These are phyloP conservation scores for Hydriomena furcata DNA, from an alignment of 2,888 invertebrate genomes.

Conservation along the genomic window DNA sequence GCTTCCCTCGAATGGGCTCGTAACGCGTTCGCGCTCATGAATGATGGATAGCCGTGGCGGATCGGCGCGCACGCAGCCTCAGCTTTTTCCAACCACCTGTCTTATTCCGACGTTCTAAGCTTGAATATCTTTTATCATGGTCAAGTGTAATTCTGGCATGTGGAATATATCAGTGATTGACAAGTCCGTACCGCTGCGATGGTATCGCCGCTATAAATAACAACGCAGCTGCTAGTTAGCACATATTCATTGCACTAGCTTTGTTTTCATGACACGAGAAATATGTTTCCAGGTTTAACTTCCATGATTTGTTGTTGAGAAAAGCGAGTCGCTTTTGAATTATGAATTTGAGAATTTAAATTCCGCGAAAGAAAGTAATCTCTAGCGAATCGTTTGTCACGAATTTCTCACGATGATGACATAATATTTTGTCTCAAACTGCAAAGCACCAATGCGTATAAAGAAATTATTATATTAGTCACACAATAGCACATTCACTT, in stretches of 20 bases:
- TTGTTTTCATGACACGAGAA: conserved; percentile 28
- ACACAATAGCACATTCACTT: conserved; percentile 16
- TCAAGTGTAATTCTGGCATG: conserved; percentile 55
- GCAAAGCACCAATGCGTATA: conserved; percentile 4
- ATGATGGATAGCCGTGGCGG: conserved; percentile 78
- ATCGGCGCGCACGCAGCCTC: conserved; percentile 57
- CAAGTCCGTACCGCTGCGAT: conserved; percentile 77
- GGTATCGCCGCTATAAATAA: conserved; percentile 77
- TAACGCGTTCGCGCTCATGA: conserved; percentile 71
- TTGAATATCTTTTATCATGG: conserved; percentile 38
- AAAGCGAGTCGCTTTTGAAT: not conserved
- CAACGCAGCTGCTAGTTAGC: conserved; percentile 77
- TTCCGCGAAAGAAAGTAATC: conserved; percentile 11
- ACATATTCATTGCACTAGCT: conserved; percentile 71
- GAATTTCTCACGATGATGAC: conserved; percentile 22
- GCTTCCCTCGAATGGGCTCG: conserved; percentile 71
- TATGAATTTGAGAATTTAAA: conserved; percentile 1
- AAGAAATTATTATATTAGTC: not conserved
- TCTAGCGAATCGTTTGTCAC: conserved; percentile 17
- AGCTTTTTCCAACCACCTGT: conserved; percentile 31
- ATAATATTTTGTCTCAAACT: conserved; percentile 10
- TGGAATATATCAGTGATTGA: conserved; percentile 68
- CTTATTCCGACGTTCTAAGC: conserved; percentile 47
- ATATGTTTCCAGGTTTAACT: conserved; percentile 1
- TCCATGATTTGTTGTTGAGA: conserved; percentile 1